Conservation (phyloP, 2,113 vertebrate genomes). For the Recurvirostra avosetta region DNA sequence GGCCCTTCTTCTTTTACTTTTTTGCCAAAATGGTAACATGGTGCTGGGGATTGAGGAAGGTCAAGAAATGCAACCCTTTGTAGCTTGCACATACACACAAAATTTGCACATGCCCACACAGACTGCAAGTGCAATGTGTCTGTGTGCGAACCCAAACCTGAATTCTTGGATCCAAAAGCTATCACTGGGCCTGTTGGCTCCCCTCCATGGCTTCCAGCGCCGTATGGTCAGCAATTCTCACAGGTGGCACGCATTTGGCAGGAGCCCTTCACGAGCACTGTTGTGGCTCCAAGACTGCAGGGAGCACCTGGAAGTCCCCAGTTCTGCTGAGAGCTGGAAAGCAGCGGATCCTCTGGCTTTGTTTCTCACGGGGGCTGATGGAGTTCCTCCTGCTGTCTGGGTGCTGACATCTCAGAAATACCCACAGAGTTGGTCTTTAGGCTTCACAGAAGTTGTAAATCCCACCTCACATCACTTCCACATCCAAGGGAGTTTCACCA, state of each 20-base stretch:
- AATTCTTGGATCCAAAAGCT: neutral
- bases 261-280: neutral
- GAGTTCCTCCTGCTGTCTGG: neutral
- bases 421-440: neutral
- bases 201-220: neutral
- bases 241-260: neutral
- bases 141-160: neutral
- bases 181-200: neutral
- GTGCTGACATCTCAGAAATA: neutral
- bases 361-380: neutral
- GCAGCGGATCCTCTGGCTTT: neutral
- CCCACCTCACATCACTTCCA: neutral
- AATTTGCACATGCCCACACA: rapidly evolving
- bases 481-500: neutral
- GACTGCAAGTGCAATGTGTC: neutral
- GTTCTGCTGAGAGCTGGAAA: neutral
- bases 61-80: neutral
- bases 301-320: neutral
- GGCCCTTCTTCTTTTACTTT: neutral
- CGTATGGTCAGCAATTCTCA: rapidly evolving
- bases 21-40: rapidly evolving
- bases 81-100: neutral
- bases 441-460: neutral
- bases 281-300: neutral
- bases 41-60: neutral